Percentiles rank a stretch among this genome's conserved stretches.
Evolutionary conservation across 2,888 invertebrate species (phyloP).

Genomic region (Marronus borbonicus): DNA sequence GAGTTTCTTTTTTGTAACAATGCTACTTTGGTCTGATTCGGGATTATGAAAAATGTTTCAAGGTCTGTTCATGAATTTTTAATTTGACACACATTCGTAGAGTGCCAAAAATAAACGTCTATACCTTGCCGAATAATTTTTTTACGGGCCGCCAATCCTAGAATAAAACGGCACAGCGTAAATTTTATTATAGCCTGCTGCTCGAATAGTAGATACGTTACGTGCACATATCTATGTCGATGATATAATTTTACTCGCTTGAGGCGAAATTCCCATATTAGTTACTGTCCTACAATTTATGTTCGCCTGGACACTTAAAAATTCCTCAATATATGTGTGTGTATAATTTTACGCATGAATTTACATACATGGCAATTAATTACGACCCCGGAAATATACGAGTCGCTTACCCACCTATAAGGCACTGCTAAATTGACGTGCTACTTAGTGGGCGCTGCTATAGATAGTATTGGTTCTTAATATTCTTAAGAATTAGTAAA

Average conservation of each 20-base stretch:
- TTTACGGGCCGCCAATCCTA: background rate
- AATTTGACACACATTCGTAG: slow-evolving; percentile 25
- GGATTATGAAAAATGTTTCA: slow-evolving; percentile 17
- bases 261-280: background rate
- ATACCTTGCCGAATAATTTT: slow-evolving; percentile 3
- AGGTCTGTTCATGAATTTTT: slow-evolving; percentile 34
- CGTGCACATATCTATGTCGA: slow-evolving; percentile 22
- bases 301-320: background rate
- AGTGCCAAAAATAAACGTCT: slow-evolving; percentile 26
- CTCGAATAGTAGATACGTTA: background rate
- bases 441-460: too few relatives aligned
- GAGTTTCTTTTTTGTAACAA: background rate
- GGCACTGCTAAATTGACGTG: background rate
- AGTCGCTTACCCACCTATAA: background rate
- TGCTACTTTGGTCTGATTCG: background rate
- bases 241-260: slow-evolving; percentile 26
- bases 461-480: too few relatives aligned
- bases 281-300: background rate
- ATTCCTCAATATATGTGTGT: background rate
- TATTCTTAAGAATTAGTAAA: too few relatives aligned
- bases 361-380: background rate
- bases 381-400: background rate
- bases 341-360: slow-evolving; percentile 12
- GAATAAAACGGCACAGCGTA: slow-evolving; percentile 32
- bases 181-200: slow-evolving; percentile 29